These are phyloP conservation scores for Urocyon cinereoargenteus DNA, from an alignment of 2,797 vertebrate species.

Conservation along the genomic window DNA sequence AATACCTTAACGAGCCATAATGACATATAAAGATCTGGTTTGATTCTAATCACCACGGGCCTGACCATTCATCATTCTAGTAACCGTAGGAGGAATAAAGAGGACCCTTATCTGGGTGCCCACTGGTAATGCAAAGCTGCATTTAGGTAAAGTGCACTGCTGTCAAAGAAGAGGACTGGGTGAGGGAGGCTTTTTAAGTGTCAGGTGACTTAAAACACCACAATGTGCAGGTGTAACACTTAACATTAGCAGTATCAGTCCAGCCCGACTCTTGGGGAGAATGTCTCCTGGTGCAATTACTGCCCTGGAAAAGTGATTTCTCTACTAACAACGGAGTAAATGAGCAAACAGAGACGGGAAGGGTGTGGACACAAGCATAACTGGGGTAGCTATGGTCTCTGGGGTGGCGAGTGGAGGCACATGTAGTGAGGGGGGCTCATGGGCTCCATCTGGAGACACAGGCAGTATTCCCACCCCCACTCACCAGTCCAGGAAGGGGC, in stretches of 20 bases:
- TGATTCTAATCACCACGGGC: not conserved
- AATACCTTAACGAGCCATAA: slow-evolving; percentile 20
- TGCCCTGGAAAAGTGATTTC: not conserved
- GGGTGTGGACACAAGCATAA: not conserved
- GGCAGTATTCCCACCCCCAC: not conserved
- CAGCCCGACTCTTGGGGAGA: not conserved
- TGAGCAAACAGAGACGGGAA: not conserved
- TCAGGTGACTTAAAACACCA: not conserved
- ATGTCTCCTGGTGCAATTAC: not conserved
- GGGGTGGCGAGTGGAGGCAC: not conserved
- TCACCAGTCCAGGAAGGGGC: not conserved
- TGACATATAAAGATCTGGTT: not conserved
- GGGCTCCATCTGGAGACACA: not conserved
- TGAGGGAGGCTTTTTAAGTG: not conserved
- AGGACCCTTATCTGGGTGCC: not conserved
- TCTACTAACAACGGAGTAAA: not conserved
- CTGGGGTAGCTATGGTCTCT: not conserved
- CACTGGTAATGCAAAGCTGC: not conserved
- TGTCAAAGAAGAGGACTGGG: not conserved
- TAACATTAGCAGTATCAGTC: not conserved
- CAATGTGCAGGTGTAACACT: not conserved
- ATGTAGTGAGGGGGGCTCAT: not conserved
- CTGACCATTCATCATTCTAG: slow-evolving; percentile 5
- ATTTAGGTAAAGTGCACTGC: not conserved
- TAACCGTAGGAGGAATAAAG: not conserved